Base-by-base conservation (phyloP, 2,888 invertebrate genomes). In the Cyaniris semiargus region DNA sequence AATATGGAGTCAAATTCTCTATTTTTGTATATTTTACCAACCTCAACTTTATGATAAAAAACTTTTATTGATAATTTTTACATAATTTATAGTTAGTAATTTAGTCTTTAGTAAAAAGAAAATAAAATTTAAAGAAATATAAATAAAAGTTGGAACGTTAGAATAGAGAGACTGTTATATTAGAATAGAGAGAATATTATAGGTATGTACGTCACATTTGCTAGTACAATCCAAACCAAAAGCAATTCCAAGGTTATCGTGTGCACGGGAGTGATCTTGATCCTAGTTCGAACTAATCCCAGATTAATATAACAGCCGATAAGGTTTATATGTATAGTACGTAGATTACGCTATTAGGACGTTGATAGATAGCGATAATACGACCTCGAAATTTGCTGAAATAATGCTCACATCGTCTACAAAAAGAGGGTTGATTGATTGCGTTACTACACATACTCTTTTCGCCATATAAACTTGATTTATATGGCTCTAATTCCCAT, bases 261-360 rank as follows among this genome's bases (percentile, higher is more conserved):
- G 23, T 23, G 10, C 23, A 60, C 15, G 0, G 23, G 10, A 60
- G 66, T 66, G 1, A 31, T 66, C 18, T 66, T 66, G 66, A 18
- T 66, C 27, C 27, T 66, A 66, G 66, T 66, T 66, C 5, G 23
- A 66, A 66, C 66, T 66, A 66, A 66, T 66, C 66, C 27, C 5
- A 15, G 66, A 66, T 66, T 66, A 66, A 66, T 27, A 27, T 5
- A 27, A 66, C 66, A 23, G 66, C 18, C 27, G 66, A 66, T 66
- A 66, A 66, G 15, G 66, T 66, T 66, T 66, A 66, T 66, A n/a
- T n/a, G n/a, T n/a, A 27, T 66, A 66, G 66, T 31, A 18, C 66
- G 27, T 66, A 31, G 66, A 66, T 66, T 31, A 27, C 66, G 66
- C 66, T 7, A 31, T 66, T 66, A 66, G 27, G 18, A 27, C 66